Conservation (phyloP, 1,140 invertebrate genomes). For the Brachionus paranguensis region DNA sequence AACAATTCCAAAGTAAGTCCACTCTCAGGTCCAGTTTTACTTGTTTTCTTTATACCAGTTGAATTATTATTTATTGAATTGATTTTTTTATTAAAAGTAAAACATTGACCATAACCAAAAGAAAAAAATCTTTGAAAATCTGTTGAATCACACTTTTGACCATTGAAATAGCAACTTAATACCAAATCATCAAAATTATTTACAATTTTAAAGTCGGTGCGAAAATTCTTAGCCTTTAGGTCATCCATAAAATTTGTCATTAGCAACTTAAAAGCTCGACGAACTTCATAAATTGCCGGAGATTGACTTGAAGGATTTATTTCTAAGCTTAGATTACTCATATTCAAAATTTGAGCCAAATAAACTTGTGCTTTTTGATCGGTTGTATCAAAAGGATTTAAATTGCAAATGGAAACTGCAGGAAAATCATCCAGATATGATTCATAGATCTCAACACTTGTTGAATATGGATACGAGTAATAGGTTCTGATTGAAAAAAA, state of each 20-base stretch:
- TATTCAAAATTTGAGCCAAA: background rate
- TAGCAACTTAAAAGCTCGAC: background rate
- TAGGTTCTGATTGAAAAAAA: background rate
- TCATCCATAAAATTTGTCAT: background rate
- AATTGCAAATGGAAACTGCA: background rate
- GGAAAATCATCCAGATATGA: background rate
- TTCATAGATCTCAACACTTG: background rate
- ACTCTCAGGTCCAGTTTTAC: background rate
- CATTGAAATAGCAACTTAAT: constrained; percentile 3
- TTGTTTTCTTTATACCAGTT: background rate
- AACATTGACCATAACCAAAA: constrained; percentile 15
- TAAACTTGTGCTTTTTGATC: too few relatives aligned
- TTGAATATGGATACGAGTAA: background rate
- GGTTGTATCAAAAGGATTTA: background rate
- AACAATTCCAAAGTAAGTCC: constrained; percentile 10
- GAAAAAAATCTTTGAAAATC: background rate
- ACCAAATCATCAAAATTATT: background rate
- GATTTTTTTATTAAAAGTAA: background rate
- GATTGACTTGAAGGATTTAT: background rate
- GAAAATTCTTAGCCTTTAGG: background rate
- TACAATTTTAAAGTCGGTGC: background rate
- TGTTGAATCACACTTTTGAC: background rate
- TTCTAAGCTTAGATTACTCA: background rate
- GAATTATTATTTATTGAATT: too few relatives aligned
- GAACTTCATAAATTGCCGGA: background rate